A percentile compares a stretch with the other conserved stretches of the same genome.
These are phyloP conservation scores for Chironomus striatipennis DNA, from an alignment of 1,140 invertebrate species.

Conservation along the genomic window DNA sequence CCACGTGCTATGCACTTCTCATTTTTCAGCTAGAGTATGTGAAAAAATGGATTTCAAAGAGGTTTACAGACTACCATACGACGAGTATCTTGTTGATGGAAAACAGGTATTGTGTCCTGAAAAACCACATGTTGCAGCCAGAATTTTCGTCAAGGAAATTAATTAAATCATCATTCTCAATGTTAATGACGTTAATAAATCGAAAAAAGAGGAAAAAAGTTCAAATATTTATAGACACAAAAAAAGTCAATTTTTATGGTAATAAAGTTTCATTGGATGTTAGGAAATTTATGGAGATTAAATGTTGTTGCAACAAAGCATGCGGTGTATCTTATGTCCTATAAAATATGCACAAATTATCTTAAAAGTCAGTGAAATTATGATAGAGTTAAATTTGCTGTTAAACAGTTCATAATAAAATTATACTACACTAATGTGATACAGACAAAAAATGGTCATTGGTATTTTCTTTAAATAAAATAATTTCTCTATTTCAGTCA, in stretches of 20 bases:
- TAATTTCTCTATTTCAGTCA: too few relatives aligned
- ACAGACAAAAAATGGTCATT: conserved; percentile 6
- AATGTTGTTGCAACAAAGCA: too few relatives aligned
- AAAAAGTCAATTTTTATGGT: too few relatives aligned
- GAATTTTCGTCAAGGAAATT: conserved; percentile 44
- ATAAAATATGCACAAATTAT: too few relatives aligned
- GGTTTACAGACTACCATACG: conserved; percentile 53
- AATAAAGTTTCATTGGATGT: too few relatives aligned
- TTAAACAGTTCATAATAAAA: not conserved
- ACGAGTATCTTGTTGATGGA: conserved; percentile 52
- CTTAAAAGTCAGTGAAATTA: too few relatives aligned
- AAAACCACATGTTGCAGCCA: conserved; percentile 45
- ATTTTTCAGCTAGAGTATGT: conserved; percentile 59
- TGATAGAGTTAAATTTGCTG: not conserved
- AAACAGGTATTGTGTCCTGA: conserved; percentile 48
- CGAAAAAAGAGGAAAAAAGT: too few relatives aligned
- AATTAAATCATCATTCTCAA: conserved; percentile 7
- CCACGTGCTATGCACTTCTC: conserved; percentile 55
- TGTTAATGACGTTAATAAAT: too few relatives aligned
- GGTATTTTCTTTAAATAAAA: not conserved
- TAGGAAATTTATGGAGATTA: too few relatives aligned
- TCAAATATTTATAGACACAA: too few relatives aligned
- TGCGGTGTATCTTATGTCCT: too few relatives aligned
- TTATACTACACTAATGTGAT: conserved; percentile 8
- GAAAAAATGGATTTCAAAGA: conserved; percentile 55